Evolutionary conservation across 2,113 vertebrate genomes (phyloP).

Genomic region (Scolopax mira): DNA sequence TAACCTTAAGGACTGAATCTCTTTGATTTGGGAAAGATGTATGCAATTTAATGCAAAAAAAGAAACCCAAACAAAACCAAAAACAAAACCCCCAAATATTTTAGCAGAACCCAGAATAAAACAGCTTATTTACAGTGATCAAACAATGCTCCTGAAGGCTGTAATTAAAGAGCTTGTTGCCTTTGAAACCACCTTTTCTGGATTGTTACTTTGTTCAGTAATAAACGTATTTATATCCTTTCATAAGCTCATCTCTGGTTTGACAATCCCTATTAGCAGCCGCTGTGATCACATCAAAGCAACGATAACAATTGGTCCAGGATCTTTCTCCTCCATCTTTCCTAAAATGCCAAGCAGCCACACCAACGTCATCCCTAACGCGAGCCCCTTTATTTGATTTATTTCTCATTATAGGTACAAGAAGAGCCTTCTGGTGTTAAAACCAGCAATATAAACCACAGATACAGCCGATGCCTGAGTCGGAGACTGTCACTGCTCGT

Average conservation of each 20-base stretch:
- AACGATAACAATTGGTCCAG: slow-evolving; percentile 22
- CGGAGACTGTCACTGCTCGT: neutral
- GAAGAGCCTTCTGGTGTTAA: neutral
- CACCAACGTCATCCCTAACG: neutral
- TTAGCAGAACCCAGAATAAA: slow-evolving; percentile 65
- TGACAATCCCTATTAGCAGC: slow-evolving; percentile 55
- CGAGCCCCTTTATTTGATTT: neutral
- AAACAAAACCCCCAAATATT: neutral
- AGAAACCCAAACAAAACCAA: neutral
- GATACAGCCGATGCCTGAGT: neutral
- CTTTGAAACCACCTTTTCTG: slow-evolving; percentile 73
- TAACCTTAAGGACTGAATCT: slow-evolving; percentile 53
- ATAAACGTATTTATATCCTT: slow-evolving; percentile 65
- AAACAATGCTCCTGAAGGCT: slow-evolving; percentile 67
- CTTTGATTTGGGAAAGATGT: slow-evolving; percentile 59
- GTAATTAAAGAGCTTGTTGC: slow-evolving; percentile 68
- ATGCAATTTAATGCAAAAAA: slow-evolving; percentile 26
- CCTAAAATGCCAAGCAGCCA: slow-evolving; percentile 34
- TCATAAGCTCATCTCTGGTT: slow-evolving; percentile 62
- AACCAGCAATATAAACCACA: neutral
- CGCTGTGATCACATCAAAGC: slow-evolving; percentile 53
- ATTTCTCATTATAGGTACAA: neutral
- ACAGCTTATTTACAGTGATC: slow-evolving; percentile 69
- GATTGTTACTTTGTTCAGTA: slow-evolving; percentile 64
- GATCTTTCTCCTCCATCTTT: slow-evolving; percentile 38